phyloP scores from a whole-genome alignment of 2,113 vertebrate species.

The Enhydra lutris region DNA sequence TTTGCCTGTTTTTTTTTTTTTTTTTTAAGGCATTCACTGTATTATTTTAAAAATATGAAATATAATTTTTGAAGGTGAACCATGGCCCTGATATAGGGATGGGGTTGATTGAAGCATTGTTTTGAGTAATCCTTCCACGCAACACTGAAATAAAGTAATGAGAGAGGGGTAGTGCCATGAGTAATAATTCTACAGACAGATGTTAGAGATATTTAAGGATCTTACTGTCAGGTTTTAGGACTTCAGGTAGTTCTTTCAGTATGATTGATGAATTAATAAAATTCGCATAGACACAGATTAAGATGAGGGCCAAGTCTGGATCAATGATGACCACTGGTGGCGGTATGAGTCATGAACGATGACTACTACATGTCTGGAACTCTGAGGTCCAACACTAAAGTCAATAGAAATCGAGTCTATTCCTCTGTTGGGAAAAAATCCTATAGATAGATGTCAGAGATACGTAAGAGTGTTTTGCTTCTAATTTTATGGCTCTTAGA shows the following conservation, averaged over 20 bases:
- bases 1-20: not conserved
- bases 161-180: not conserved
- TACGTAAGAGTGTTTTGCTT: not conserved
- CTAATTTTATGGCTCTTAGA: not conserved
- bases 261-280: not conserved
- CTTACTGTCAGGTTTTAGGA: not conserved
- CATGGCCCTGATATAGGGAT: too few species aligned
- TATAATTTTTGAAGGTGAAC: not conserved
- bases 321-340: not conserved
- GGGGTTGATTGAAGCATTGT: not conserved
- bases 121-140: not conserved
- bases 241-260: not conserved
- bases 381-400: not conserved
- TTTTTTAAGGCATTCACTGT: not conserved
- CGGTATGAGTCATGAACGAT: rapidly evolving
- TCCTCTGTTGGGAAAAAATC: not conserved
- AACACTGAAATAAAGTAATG: not conserved
- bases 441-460: not conserved
- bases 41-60: not conserved
- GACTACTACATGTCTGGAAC: not conserved
- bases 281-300: too few species aligned
- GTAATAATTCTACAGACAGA: not conserved
- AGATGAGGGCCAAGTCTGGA: not conserved
- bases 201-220: not conserved
- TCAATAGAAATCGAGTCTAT: too few species aligned